Evolutionary conservation across 2,113 vertebrate genomes (phyloP).

Genomic region (Coregonus clupeaformis): DNA sequence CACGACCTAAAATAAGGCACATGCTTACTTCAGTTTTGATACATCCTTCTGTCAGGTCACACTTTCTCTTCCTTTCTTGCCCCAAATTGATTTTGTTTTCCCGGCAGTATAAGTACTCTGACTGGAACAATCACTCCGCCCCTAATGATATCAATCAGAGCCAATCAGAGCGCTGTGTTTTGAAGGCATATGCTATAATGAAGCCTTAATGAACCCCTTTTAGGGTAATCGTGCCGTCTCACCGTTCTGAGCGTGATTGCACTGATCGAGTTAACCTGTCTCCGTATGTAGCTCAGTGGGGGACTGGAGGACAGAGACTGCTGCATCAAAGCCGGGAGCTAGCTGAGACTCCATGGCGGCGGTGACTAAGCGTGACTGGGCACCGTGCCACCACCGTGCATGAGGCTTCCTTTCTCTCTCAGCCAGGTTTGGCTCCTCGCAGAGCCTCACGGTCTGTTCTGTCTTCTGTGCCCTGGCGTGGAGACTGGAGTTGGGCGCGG

Average conservation of each 20-base stretch:
- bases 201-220: conserved; percentile 49
- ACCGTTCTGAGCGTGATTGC: conserved; percentile 49
- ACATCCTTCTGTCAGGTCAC: conserved; percentile 27
- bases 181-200: conserved; percentile 52
- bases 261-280: conserved; percentile 57
- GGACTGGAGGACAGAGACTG: conserved; percentile 30
- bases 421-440: conserved; percentile 48
- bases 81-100: neutral
- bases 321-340: conserved; percentile 40
- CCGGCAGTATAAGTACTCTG: conserved; percentile 28
- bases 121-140: conserved; percentile 45
- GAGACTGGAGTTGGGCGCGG: conserved; percentile 36
- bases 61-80: conserved; percentile 25
- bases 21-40: conserved; percentile 31
- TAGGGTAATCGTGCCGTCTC: conserved; percentile 41
- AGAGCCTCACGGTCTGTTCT: conserved; percentile 35
- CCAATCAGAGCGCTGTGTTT: conserved; percentile 49
- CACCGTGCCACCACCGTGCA: conserved; percentile 44
- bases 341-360: conserved; percentile 26
- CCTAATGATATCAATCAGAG: conserved; percentile 61
- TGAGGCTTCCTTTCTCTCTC: conserved; percentile 48
- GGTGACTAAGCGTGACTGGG: conserved; percentile 37
- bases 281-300: conserved; percentile 30
- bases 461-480: conserved; percentile 41
- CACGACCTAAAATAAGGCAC: conserved; percentile 55